Evolutionary conservation across 2,888 invertebrate genomes (phyloP).

Genomic region (Platycnemis pennipes): DNA sequence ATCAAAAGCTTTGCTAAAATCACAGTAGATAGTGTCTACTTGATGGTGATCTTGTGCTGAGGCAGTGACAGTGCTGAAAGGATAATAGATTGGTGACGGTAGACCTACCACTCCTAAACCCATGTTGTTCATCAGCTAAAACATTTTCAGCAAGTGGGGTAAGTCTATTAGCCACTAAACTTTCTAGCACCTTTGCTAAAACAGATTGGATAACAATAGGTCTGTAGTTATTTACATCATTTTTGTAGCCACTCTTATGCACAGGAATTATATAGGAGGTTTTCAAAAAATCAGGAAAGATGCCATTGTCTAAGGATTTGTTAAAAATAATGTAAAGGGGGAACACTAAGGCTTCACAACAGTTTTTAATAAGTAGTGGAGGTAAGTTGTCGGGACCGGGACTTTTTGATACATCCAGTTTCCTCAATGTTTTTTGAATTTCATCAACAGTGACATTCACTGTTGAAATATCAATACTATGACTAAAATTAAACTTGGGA

Average conservation of each 20-base stretch:
- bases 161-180: conserved; percentile 32
- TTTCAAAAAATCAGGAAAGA: not conserved
- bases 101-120: conserved; percentile 23
- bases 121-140: not conserved
- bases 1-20: not conserved
- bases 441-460: not conserved
- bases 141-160: conserved; percentile 3
- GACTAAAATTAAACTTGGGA: not conserved
- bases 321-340: not conserved
- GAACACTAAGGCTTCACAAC: not conserved
- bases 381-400: not conserved
- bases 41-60: not conserved
- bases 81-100: not conserved
- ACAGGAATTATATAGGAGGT: not conserved
- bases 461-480: not conserved
- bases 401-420: not conserved
- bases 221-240: not conserved
- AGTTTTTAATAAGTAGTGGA: not conserved
- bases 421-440: not conserved
- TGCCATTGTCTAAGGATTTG: not conserved
- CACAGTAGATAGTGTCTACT: not conserved
- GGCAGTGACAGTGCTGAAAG: not conserved
- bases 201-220: not conserved
- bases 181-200: not conserved
- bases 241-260: not conserved